Base-by-base conservation (phyloP, 2,113 vertebrate species). In the Seriola quinqueradiata region DNA sequence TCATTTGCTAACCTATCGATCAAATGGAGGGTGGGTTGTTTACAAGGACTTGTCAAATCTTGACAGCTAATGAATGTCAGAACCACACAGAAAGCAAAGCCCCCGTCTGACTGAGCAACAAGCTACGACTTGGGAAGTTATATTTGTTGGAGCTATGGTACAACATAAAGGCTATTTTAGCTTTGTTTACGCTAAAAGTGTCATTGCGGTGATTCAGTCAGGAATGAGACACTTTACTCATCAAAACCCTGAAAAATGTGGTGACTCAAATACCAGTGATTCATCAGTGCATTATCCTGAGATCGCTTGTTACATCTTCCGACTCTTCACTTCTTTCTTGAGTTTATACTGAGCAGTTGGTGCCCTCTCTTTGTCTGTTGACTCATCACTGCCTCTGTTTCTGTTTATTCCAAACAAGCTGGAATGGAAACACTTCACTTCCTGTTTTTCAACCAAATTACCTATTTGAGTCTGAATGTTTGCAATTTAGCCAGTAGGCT, bases 1-100 rank as follows among this genome's bases (percentile, higher is more conserved):
- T 83, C 44, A 46, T 78, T 65, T 64, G 17, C 44, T 60, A 32
- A n/a, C 17, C 6, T 2, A 55, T 70, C 75, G 54, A 78, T 87
- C 63, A 76, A 52, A 71, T 4, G 9, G 11, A 11, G 14, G 70
- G 40, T 13, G 34, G n/a, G 44, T 28, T 77, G 58, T 84, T 86
- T 70, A 74, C 61, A 44, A 32, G 12, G 42, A 61, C 7, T 38
- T 71, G 77, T 79, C 77, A 58, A 57, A 50, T 23, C 12, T 1
- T 66, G 82, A 85, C 65, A 71, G 57, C 50, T 60, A 52, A 87
- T 77, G 40, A 78, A 86, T 58, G 60, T 61, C 74, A 75, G 44
- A n/a, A 17, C 3, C 68, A 55, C 52, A 63, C 32, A 59, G 61
- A 65, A 16, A 64, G 25, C 59, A 19, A 42, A 5, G 16, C 64